Base-by-base conservation (phyloP, 2,113 vertebrate genomes). In the Solea senegalensis region DNA sequence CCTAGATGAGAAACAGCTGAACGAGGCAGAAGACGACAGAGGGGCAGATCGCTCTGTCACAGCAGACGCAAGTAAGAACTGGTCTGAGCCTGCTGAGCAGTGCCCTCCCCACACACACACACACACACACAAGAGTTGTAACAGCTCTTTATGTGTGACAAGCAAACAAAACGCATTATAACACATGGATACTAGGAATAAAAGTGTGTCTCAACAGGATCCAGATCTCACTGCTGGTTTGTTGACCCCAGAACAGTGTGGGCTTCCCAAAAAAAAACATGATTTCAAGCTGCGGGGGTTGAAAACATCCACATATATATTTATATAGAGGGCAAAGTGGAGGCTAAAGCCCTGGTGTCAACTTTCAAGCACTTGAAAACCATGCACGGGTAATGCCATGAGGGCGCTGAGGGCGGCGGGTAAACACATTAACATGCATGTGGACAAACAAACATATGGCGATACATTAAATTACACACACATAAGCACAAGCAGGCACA, bases 41-140 rank as follows among this genome's bases (percentile, higher is more conserved):
- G 54, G 44, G 10, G n/a, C 34, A 34, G 11, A 58, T 50, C 48
- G 72, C 28, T 44, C 65, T 64, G 50, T 54, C 63, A 16, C 43
- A 71, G 72, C 58, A 76, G 46, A 68, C 65, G 34, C 15, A 12
- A 86, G 52, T 61, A 56, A 69, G 72, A 89, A 89, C 88, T 84
- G 80, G 86, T 84, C 80, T 63, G 43, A 69, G 81, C 85, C 77
- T 79, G 89, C 66, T 13, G 43, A 59, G 51, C 69, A 57, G 21
- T 43, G 40, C 9, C 39, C 40, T 39, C 6, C 56, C 16, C 15
- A 3, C 15, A 58, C 13, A 49, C 13, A 45, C 10, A 6, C 48
- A 58, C 52, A 54, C 52, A 14, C 21, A 54, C 21, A 16, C 50
- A 52, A 21, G 21, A 21, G 21, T 21, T 13, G 16, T 12, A 27